Percentiles rank a stretch among this genome's conserved stretches.
phyloP scores from a whole-genome alignment of 1,140 invertebrate species.

The Drosophila ambigua region DNA sequence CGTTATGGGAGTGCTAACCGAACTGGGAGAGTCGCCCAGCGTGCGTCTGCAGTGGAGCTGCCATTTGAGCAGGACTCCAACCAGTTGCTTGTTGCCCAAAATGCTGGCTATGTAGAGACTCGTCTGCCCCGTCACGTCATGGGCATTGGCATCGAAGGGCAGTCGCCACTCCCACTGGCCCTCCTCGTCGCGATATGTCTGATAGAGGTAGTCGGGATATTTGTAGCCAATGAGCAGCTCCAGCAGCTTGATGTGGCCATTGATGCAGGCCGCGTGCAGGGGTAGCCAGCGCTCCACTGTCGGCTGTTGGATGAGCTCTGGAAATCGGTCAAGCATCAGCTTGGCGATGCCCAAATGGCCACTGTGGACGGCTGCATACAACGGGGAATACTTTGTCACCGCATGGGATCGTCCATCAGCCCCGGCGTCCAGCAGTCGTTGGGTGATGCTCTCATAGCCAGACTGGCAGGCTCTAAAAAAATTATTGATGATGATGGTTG shows the following conservation, averaged over 20 bases:
- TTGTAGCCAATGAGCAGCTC: slow-evolving; percentile 92
- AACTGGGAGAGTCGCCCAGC: slow-evolving; percentile 73
- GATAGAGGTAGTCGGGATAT: slow-evolving; percentile 90
- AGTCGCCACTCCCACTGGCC: slow-evolving; percentile 93
- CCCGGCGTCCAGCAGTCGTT: slow-evolving; percentile 90
- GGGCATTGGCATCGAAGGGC: slow-evolving; percentile 95
- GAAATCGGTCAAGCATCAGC: slow-evolving; percentile 89
- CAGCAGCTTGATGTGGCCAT: slow-evolving; percentile 91
- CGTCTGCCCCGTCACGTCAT: slow-evolving; percentile 95
- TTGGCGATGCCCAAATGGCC: slow-evolving; percentile 92
- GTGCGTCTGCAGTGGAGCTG: slow-evolving; percentile 87
- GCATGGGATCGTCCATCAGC: slow-evolving; percentile 94
- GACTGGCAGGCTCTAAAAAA: slow-evolving; percentile 89
- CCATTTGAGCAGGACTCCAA: slow-evolving; percentile 91
- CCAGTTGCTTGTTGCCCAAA: slow-evolving; percentile 91
- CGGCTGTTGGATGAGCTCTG: slow-evolving; percentile 87
- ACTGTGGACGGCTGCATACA: slow-evolving; percentile 96
- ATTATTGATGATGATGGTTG: neutral
- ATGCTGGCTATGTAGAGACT: slow-evolving; percentile 94
- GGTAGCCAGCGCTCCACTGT: slow-evolving; percentile 97
- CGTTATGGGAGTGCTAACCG: slow-evolving; percentile 65
- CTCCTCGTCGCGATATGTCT: slow-evolving; percentile 88
- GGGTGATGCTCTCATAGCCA: slow-evolving; percentile 92
- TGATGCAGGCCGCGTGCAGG: slow-evolving; percentile 95
- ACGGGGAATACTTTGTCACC: slow-evolving; percentile 95